Percentiles rank a stretch among this genome's conserved stretches.
phyloP scores from a whole-genome alignment of 1,140 invertebrate genomes.

The Drosophila sp. region DNA sequence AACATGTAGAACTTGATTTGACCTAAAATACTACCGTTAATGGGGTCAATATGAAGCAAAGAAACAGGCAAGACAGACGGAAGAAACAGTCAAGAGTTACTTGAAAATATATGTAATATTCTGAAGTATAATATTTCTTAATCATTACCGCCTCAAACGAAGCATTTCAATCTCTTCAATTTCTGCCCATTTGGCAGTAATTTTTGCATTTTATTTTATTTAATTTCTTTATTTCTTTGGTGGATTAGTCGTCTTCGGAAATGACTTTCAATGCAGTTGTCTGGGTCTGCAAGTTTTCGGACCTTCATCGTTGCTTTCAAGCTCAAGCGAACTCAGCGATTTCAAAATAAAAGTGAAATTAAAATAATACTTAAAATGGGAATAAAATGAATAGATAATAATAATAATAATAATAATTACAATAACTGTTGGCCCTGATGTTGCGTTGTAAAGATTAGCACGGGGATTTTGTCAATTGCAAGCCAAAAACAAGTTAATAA shows the following conservation, averaged over 20 bases:
- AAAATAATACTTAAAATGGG: background rate
- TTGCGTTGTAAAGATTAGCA: slow-evolving; percentile 8
- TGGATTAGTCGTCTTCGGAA: slow-evolving; percentile 11
- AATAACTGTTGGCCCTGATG: slow-evolving; percentile 25
- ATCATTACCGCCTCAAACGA: background rate
- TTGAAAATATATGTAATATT: background rate
- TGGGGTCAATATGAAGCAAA: slow-evolving; percentile 5
- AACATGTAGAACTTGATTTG: background rate
- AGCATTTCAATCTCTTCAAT: slow-evolving; percentile 11
- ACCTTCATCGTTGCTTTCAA: slow-evolving; percentile 23
- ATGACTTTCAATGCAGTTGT: slow-evolving; percentile 25
- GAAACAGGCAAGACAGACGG: background rate
- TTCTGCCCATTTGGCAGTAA: background rate
- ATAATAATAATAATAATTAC: background rate
- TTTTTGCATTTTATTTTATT: background rate
- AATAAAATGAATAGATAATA: background rate
- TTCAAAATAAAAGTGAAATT: background rate
- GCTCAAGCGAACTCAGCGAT: slow-evolving; percentile 25
- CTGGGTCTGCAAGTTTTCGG: slow-evolving; percentile 22
- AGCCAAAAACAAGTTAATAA: slow-evolving; percentile 2
- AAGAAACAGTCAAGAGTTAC: background rate
- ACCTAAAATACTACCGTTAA: slow-evolving; percentile 10
- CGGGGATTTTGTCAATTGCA: slow-evolving; percentile 13
- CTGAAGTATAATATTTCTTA: background rate
- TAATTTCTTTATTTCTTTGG: background rate